phyloP scores from a whole-genome alignment of 2,888 invertebrate species.

The Craniophora ligustri region DNA sequence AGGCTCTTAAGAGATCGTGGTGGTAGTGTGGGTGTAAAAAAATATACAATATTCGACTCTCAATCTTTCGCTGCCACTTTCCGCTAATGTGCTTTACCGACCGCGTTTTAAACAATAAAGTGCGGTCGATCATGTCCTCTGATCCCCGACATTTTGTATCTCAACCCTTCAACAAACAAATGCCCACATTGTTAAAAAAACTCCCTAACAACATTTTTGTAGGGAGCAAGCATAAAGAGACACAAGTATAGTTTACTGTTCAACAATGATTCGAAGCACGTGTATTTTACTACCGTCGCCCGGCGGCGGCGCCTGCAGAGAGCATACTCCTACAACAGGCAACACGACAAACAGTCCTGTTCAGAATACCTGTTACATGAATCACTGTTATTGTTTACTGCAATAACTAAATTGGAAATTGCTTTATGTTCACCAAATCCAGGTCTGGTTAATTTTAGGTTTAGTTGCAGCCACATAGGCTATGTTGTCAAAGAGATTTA shows the following conservation, averaged over 20 bases:
- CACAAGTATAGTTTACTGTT: constrained; percentile 53
- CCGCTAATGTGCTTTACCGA: too few relatives aligned
- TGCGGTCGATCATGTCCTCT: too few relatives aligned
- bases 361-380: constrained; percentile 57
- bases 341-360: constrained; percentile 45
- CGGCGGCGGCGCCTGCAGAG: constrained; percentile 44
- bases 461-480: constrained; percentile 26
- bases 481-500: constrained; percentile 19
- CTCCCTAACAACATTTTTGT: constrained; percentile 25
- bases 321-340: constrained; percentile 33
- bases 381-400: constrained; percentile 55
- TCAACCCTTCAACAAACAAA: constrained; percentile 11
- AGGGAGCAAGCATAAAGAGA: constrained; percentile 25
- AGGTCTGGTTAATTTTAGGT: constrained; percentile 34
- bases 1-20: too few relatives aligned
- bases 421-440: constrained; percentile 22
- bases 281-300: constrained; percentile 57
- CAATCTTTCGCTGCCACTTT: too few relatives aligned
- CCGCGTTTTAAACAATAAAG: too few relatives aligned
- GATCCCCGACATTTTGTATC: background rate
- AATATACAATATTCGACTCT: too few relatives aligned
- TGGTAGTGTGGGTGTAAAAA: too few relatives aligned
- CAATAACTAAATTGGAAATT: constrained; percentile 35
- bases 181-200: constrained; percentile 14
- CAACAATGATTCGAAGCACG: constrained; percentile 64